Evolutionary conservation across 2,113 vertebrate species (phyloP).

Genomic region (Triplophysa rosa): DNA sequence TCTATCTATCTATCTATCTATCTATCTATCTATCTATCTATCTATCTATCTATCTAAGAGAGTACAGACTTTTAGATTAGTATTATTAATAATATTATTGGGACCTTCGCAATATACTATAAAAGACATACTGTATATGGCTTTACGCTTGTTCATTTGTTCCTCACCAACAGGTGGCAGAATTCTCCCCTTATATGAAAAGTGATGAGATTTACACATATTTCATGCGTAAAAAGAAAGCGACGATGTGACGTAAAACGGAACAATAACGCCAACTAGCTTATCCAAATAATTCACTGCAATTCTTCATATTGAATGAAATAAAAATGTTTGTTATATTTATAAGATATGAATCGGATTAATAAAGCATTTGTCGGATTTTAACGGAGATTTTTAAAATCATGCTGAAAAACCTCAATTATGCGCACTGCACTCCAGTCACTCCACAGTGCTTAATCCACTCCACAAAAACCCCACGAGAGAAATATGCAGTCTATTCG

Average conservation of each 20-base stretch:
- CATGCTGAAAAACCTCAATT: background rate
- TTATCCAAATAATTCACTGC: background rate
- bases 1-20: background rate
- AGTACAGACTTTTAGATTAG: too few species aligned
- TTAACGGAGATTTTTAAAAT: background rate
- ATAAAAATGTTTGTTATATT: background rate
- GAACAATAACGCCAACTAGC: background rate
- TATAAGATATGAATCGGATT: too few species aligned
- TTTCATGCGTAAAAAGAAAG: slow-evolving; percentile 43
- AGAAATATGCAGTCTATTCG: background rate
- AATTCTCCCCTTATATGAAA: slow-evolving; percentile 41
- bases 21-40: background rate
- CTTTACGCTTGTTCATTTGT: background rate
- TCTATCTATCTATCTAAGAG: background rate
- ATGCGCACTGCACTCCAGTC: background rate
- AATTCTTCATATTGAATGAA: background rate
- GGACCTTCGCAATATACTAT: too few species aligned
- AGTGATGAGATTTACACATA: slow-evolving; percentile 64
- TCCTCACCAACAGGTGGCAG: slow-evolving; percentile 62
- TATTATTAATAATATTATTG: background rate
- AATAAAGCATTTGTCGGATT: background rate
- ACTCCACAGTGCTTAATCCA: background rate
- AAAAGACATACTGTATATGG: background rate
- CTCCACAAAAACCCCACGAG: background rate
- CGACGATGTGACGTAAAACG: background rate